A percentile compares a stretch with the other conserved stretches of the same genome.
Evolutionary conservation across 2,888 invertebrate species (phyloP).

Genomic region (Acanthosepion pharaonis): DNA sequence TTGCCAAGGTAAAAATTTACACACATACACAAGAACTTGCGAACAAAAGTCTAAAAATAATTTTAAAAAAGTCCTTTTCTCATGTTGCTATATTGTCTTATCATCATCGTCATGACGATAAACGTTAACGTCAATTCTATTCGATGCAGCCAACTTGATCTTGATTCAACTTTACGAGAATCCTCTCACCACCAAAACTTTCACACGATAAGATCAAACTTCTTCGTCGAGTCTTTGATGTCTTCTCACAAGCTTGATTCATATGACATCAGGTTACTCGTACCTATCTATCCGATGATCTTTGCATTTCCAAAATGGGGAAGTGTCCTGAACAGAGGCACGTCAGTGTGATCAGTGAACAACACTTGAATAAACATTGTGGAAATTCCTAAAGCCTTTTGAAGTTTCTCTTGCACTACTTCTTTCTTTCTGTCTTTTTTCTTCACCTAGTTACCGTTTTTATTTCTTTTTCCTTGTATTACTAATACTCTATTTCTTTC

Average conservation of each 20-base stretch:
- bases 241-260: background rate
- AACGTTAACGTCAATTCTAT: background rate
- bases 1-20: too few relatives aligned
- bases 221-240: background rate
- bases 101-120: background rate
- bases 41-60: too few relatives aligned
- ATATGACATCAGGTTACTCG: background rate
- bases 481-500: background rate
- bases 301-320: background rate
- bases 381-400: background rate
- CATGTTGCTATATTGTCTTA: too few relatives aligned
- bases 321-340: background rate
- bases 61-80: too few relatives aligned
- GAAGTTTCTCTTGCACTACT: accelerated
- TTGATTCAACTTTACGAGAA: background rate
- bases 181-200: background rate
- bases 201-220: background rate
- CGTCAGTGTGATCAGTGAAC: background rate
- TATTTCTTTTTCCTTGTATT: background rate
- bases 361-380: background rate
- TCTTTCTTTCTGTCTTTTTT: background rate
- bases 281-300: background rate
- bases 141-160: background rate
- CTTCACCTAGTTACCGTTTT: background rate
- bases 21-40: too few relatives aligned